Base-by-base conservation (phyloP, 2,113 vertebrate species). In the Gulo gulo region DNA sequence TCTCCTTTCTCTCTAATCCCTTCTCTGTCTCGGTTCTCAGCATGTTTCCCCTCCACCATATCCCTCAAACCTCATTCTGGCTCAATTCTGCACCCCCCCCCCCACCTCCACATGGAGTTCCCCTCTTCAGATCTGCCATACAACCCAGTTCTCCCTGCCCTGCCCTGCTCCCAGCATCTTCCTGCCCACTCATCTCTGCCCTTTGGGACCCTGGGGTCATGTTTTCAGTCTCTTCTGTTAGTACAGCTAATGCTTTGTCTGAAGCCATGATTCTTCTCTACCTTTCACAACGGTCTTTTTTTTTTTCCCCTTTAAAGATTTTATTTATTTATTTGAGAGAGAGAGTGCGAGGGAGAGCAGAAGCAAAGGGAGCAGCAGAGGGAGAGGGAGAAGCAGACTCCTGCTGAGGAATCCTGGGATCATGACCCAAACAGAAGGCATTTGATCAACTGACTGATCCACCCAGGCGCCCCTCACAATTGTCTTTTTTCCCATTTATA, bases 211-310 rank as follows among this genome's bases (percentile, higher is more conserved):
- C 52, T 57, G 47, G 55, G 18, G 20, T 92, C n/a, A n/a, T 26
- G 5, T 94, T 92, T 73, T 59, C 24, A 42, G 34, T 90, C 39
- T 90, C 24, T 76, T 42, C 50, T 96, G 12, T 59, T 57, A 76
- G 36, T 34, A 67, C 34, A 80, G n/a, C 26, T 85, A 15, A 65
- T 65, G 15, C 63, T 65, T 65, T 82, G 36, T 88, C 52, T 93
- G 24, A 45, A 94, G 26, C 34, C 29, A 73, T 31, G 59, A 73
- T 76, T 92, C 29, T 78, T 86, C 26, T 73, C 83, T 94, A 36
- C 12, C 69, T 86, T 95, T 94, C 50, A 67, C n/a, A 90, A 29
- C 4, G 88, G 18, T 87, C 88, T 65, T 67, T 67, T 65, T 67
- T 67, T 67, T 67, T 65, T 34, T 47, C 2, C 57, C 59, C 29